Conservation (phyloP, 2,797 vertebrate genomes). For the Moxostoma hubbsi region DNA sequence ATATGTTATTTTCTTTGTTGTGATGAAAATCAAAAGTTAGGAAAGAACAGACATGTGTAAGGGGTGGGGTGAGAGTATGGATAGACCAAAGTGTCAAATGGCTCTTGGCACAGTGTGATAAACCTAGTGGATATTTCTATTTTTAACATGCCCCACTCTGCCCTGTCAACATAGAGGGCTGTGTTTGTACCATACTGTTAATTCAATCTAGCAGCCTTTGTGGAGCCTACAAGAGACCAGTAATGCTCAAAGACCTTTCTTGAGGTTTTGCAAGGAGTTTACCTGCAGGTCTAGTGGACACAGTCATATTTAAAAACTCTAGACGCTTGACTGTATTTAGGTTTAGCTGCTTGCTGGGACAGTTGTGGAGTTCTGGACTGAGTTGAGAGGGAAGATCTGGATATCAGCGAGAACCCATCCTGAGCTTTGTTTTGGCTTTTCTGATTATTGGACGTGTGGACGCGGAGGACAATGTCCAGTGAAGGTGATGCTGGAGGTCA, state of each 20-base stretch:
- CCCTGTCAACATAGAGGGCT: constrained; percentile 74
- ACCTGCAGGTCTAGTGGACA: constrained; percentile 19
- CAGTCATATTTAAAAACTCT: constrained; percentile 31
- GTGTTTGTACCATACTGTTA: constrained; percentile 66
- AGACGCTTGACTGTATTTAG: constrained; percentile 38
- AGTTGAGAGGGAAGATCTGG: constrained; percentile 15
- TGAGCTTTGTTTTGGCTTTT: constrained; percentile 14
- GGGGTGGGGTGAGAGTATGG: constrained; percentile 18
- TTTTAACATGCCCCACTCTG: constrained; percentile 86
- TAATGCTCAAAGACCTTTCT: constrained; percentile 9
- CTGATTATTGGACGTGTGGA: constrained; percentile 47
- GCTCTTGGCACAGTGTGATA: constrained; percentile 79
- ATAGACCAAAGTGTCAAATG: constrained; percentile 77
- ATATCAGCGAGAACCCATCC: constrained; percentile 18
- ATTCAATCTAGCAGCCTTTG: constrained; percentile 48
- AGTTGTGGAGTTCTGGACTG: constrained; percentile 12
- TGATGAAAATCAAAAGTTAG: constrained; percentile 44
- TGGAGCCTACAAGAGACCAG: constrained; percentile 41
- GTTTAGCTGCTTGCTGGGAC: constrained; percentile 14
- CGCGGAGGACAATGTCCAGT: constrained; percentile 71
- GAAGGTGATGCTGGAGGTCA: constrained; percentile 64
- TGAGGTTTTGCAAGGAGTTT: constrained; percentile 19
- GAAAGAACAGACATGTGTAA: constrained; percentile 67
- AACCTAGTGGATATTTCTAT: constrained; percentile 86
- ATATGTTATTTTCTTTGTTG: background rate